Conservation (phyloP, 2,888 invertebrate genomes). For the Pandemis cinnamomeana region DNA sequence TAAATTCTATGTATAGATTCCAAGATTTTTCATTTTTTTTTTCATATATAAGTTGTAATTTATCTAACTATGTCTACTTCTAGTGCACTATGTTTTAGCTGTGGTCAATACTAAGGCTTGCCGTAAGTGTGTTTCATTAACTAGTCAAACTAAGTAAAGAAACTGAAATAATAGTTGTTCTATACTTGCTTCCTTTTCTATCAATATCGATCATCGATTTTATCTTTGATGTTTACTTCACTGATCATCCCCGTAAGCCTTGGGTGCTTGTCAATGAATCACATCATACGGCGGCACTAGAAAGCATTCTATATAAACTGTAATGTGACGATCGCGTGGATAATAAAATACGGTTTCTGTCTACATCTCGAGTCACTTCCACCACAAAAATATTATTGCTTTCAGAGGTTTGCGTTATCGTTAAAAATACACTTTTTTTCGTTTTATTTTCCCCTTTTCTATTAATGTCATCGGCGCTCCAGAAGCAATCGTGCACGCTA, state of each 20-base stretch:
- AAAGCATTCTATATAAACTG: slow-evolving; percentile 68
- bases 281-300: slow-evolving; percentile 68
- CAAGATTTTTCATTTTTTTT: slow-evolving; percentile 74
- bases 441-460: slow-evolving; percentile 53
- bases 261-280: slow-evolving; percentile 54
- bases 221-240: not conserved
- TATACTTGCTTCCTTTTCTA: not conserved
- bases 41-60: slow-evolving; percentile 77
- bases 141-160: slow-evolving; percentile 24
- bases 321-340: slow-evolving; percentile 74
- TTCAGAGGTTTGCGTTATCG: slow-evolving; percentile 75
- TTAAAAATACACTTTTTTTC: slow-evolving; percentile 72
- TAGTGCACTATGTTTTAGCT: slow-evolving; percentile 82
- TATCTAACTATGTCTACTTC: slow-evolving; percentile 80
- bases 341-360: slow-evolving; percentile 77
- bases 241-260: not conserved
- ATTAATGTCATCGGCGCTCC: slow-evolving; percentile 65
- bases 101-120: slow-evolving; percentile 79
- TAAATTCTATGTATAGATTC: slow-evolving; percentile 84
- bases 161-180: not conserved
- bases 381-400: slow-evolving; percentile 83
- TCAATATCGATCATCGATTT: not conserved
- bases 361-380: slow-evolving; percentile 65
- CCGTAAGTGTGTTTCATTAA: slow-evolving; percentile 63
- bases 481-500: slow-evolving; percentile 81